Percentiles rank a stretch among this genome's conserved stretches.
Conservation (phyloP, 2,888 invertebrate species). For the Philonicus albiceps region DNA sequence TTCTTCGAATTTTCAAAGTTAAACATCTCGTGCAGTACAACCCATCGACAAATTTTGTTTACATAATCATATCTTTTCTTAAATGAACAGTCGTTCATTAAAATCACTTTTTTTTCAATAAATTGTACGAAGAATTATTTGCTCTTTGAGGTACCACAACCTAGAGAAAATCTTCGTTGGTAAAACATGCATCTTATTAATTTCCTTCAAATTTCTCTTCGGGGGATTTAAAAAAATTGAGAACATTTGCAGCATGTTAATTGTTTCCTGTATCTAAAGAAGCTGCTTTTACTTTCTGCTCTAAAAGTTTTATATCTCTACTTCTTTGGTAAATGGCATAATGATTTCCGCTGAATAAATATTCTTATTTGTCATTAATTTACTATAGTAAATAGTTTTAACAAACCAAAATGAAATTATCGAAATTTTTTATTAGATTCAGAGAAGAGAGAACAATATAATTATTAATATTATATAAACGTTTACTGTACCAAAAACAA, state of each 20-base stretch:
- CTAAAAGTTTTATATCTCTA: neutral
- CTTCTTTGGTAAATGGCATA: neutral
- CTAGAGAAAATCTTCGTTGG: neutral
- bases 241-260: neutral
- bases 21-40: too few species aligned
- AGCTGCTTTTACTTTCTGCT: neutral
- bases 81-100: too few species aligned
- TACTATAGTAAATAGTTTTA: too few species aligned
- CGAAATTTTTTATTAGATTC: too few species aligned
- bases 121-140: neutral
- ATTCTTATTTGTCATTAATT: neutral
- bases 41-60: too few species aligned
- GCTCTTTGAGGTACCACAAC: neutral
- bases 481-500: too few species aligned
- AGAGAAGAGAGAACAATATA: too few species aligned
- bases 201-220: neutral
- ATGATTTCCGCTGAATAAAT: neutral
- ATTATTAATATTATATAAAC: too few species aligned
- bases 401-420: too few species aligned
- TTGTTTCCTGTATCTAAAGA: neutral
- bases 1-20: too few species aligned
- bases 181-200: neutral
- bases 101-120: too few species aligned
- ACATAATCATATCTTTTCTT: too few species aligned
- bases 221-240: neutral